Conservation (phyloP, 2,113 vertebrate species). For the Colossoma macropomum region DNA sequence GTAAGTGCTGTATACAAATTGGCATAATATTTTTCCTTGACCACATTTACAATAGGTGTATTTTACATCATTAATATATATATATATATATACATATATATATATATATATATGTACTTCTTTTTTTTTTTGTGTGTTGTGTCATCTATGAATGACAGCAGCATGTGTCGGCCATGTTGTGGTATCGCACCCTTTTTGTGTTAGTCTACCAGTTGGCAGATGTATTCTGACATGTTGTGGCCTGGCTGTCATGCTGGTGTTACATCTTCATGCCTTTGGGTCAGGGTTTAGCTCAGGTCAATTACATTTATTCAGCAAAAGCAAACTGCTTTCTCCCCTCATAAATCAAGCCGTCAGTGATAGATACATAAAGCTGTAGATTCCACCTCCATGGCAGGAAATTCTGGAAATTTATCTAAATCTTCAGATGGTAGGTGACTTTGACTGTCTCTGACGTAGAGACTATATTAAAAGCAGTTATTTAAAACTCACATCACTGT, state of each 20-base stretch:
- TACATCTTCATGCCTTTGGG: background rate
- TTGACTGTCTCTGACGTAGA: no score
- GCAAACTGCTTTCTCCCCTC: constrained; percentile 8
- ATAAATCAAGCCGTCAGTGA: constrained; percentile 30
- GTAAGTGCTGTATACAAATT: background rate
- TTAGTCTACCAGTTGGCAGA: constrained; percentile 3
- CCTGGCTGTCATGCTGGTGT: constrained; percentile 6
- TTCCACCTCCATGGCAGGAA: constrained; percentile 9
- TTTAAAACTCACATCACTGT: no score
- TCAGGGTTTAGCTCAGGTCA: constrained; percentile 9
- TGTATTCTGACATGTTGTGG: constrained; percentile 18
- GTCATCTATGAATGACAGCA: background rate
- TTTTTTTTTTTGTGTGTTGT: no score
- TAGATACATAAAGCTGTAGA: background rate
- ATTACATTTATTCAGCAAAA: constrained; percentile 40
- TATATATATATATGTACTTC: no score
- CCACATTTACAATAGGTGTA: background rate
- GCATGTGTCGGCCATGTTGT: background rate
- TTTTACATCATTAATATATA: no score
- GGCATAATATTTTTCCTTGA: background rate
- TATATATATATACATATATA: no score
- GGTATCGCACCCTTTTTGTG: constrained; percentile 2
- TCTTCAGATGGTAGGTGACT: background rate
- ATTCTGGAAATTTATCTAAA: background rate
- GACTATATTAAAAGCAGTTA: no score